Evolutionary conservation across 1,140 invertebrate species (phyloP).

Genomic region (Drosophila takahashii): DNA sequence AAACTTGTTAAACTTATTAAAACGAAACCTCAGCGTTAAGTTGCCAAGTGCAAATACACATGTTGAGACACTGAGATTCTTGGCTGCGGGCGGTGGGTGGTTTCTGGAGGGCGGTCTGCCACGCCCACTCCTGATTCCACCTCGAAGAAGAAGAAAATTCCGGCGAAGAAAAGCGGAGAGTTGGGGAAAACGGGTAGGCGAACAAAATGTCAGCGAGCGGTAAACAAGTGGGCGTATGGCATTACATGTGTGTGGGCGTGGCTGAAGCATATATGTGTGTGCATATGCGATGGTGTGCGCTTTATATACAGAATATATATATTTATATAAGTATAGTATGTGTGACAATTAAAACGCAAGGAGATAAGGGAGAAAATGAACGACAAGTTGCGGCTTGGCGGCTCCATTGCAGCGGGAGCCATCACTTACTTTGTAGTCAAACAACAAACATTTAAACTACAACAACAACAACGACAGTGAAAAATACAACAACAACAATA

Average conservation of each 20-base stretch:
- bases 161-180: neutral
- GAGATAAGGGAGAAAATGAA: slow-evolving; percentile 5
- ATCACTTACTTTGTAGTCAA: slow-evolving; percentile 36
- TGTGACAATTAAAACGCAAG: slow-evolving; percentile 50
- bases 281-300: neutral
- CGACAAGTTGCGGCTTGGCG: slow-evolving; percentile 31
- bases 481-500: neutral
- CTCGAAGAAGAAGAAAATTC: slow-evolving; percentile 3
- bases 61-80: slow-evolving; percentile 19
- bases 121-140: slow-evolving; percentile 4
- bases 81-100: neutral
- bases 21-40: slow-evolving; percentile 80
- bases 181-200: slow-evolving; percentile 16
- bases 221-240: slow-evolving; percentile 57
- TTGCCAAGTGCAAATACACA: slow-evolving; percentile 73
- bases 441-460: slow-evolving; percentile 13
- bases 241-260: slow-evolving; percentile 45
- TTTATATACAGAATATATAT: too few species aligned
- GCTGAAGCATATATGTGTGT: slow-evolving; percentile 1
- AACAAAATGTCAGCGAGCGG: slow-evolving; percentile 52
- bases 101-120: neutral
- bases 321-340: neutral
- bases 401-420: slow-evolving; percentile 23
- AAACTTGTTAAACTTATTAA: slow-evolving; percentile 84
- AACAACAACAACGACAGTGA: slow-evolving; percentile 5